Base-by-base conservation (phyloP, 2,888 invertebrate genomes). In the Dolomedes plantarius region DNA sequence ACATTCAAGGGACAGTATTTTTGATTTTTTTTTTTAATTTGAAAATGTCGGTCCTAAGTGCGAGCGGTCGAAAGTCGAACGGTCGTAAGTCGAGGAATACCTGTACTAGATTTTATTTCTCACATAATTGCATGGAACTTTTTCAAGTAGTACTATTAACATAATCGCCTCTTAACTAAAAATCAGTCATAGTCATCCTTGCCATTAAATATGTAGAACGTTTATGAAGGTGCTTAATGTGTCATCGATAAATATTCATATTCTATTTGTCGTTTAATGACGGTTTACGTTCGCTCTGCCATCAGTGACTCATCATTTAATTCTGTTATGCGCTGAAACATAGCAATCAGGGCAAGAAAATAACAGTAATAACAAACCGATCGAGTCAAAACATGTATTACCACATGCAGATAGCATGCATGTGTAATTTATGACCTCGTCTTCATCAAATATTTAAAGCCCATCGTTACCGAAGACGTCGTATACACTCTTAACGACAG, bases 391-490 rank as follows among this genome's bases (percentile, higher is more conserved):
- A 56, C 56, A 56, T 23, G 23, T 11, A 56, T 56, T 56, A 56
- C 56, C 56, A 6, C 56, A 56, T 56, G 56, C 56, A 56, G 56
- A 56, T 56, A 56, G 56, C 56, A 36, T 36, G 23, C 19, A 23
- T 23, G 5, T 19, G 23, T 56, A 56, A 56, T 56, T 56, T 56
- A 56, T 19, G 23, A 56, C 3, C 23, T 56, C 23, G 19, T 56
- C 56, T 56, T 56, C 56, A 56, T 56, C 23, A 3, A 56, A 56
- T 56, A 56, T 56, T 56, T 56, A 56, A 56, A 56, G 11, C 56
- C 16, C 56, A 23, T 56, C 56, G 56, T 56, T 56, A 56, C 1
- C 0, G 16, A 56, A 6, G 23, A 56, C 16, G 23, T 19, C 56
- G 23, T 56, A 23, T 23, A 11, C 56, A 11, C 56, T 56, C 23